Evolutionary conservation across 2,797 vertebrate genomes (phyloP).

Genomic region (Anas georgica): DNA sequence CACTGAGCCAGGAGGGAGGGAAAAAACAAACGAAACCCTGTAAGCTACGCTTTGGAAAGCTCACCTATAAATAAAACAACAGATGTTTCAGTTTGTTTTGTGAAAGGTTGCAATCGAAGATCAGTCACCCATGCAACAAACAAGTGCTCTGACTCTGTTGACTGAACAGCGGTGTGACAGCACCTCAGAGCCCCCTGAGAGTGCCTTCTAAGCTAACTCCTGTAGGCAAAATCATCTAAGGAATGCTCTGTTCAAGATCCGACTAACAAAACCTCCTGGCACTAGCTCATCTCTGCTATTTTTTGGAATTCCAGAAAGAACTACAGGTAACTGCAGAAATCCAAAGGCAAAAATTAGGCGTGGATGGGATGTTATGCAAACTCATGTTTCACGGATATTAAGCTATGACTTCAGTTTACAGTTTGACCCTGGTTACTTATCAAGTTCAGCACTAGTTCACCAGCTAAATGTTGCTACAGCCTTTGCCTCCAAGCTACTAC

Average conservation of each 20-base stretch:
- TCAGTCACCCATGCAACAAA: conserved; percentile 4
- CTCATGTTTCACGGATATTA: rapidly evolving
- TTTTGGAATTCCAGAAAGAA: background rate
- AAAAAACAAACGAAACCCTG: background rate
- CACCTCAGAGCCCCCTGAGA: background rate
- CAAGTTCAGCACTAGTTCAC: background rate
- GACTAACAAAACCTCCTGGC: background rate
- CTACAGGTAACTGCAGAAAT: background rate
- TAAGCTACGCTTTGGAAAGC: background rate
- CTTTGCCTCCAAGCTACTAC: background rate
- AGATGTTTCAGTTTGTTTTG: conserved; percentile 4
- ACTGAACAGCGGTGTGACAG: background rate
- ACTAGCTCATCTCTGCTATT: background rate
- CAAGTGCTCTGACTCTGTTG: background rate
- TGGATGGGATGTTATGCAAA: background rate
- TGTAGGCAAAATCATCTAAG: background rate
- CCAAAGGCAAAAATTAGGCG: background rate
- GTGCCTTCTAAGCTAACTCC: background rate
- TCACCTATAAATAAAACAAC: background rate
- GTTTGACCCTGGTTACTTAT: background rate
- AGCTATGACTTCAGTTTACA: background rate
- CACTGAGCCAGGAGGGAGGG: background rate
- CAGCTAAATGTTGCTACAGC: background rate
- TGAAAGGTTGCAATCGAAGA: background rate
- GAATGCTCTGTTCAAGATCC: background rate